These are phyloP conservation scores for Episyrphus balteatus DNA, from an alignment of 1,140 invertebrate species.

Conservation along the genomic window DNA sequence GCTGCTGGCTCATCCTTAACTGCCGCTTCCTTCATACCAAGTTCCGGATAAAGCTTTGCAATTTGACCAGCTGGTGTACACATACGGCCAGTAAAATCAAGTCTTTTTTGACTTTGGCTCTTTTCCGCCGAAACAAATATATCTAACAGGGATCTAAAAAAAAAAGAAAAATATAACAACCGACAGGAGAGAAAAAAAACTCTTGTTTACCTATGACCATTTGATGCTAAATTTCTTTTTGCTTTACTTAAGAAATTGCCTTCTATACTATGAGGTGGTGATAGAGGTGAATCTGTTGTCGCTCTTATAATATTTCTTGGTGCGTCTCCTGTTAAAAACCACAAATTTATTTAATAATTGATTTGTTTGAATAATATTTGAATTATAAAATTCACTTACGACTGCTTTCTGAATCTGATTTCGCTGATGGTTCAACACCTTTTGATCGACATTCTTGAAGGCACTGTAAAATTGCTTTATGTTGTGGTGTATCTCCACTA, in stretches of 20 bases:
- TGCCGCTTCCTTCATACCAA: constrained; percentile 41
- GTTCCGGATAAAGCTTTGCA: constrained; percentile 68
- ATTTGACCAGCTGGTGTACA: constrained; percentile 51
- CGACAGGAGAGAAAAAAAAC: constrained; percentile 6
- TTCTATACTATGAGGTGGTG: constrained; percentile 47
- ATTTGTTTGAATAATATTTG: background rate
- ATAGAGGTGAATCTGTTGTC: constrained; percentile 72
- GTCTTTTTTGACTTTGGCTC: constrained; percentile 46
- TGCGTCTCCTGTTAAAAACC: constrained; percentile 5
- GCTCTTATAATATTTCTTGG: constrained; percentile 51
- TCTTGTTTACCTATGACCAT: constrained; percentile 23
- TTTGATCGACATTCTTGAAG: constrained; percentile 66
- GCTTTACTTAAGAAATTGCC: constrained; percentile 33
- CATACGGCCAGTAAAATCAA: constrained; percentile 68
- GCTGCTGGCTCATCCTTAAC: background rate
- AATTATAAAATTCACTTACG: constrained; percentile 11
- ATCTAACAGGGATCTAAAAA: constrained; percentile 50
- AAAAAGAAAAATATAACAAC: background rate
- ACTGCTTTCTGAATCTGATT: constrained; percentile 52
- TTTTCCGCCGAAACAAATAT: constrained; percentile 46
- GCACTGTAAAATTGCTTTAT: constrained; percentile 71
- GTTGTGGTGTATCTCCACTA: constrained; percentile 55
- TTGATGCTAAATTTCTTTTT: constrained; percentile 36
- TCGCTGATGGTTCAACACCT: constrained; percentile 39
- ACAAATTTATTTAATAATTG: background rate